A percentile compares a stretch with the other conserved stretches of the same genome.
These are phyloP conservation scores for Agrochola litura DNA, from an alignment of 2,888 invertebrate genomes.

Conservation along the genomic window DNA sequence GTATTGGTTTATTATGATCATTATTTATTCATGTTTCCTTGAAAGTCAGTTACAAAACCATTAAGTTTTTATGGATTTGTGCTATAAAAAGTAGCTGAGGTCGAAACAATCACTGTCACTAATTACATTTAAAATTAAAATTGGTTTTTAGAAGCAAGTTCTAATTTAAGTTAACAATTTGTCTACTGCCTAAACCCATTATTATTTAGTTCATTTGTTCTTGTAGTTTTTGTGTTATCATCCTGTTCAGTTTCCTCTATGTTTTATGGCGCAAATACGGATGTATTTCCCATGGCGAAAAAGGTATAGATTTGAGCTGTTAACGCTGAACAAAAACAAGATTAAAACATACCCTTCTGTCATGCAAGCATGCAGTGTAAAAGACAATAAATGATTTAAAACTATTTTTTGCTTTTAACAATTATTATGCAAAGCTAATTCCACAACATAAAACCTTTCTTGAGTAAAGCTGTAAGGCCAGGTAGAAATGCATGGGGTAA, in stretches of 20 bases:
- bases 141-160: neutral
- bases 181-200: neutral
- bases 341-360: neutral
- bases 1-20: slow-evolving; percentile 43
- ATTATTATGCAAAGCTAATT: neutral
- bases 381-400: neutral
- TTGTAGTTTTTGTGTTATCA: neutral
- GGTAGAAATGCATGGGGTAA: too few species aligned
- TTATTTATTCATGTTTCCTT: slow-evolving; percentile 59
- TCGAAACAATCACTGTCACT: slow-evolving; percentile 16
- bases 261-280: neutral
- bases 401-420: neutral
- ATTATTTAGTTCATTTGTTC: neutral
- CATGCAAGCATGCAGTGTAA: neutral
- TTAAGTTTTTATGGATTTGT: slow-evolving; percentile 45
- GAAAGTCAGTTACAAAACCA: slow-evolving; percentile 41
- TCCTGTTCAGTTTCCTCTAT: neutral
- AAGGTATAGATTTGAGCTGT: neutral
- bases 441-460: neutral
- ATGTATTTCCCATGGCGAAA: neutral
- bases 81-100: slow-evolving; percentile 30
- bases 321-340: neutral
- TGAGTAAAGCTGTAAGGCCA: too few species aligned
- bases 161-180: slow-evolving; percentile 3
- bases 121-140: slow-evolving; percentile 21